These are phyloP conservation scores for Rhinophrynus dorsalis DNA, from an alignment of 2,797 vertebrate genomes.

Conservation along the genomic window DNA sequence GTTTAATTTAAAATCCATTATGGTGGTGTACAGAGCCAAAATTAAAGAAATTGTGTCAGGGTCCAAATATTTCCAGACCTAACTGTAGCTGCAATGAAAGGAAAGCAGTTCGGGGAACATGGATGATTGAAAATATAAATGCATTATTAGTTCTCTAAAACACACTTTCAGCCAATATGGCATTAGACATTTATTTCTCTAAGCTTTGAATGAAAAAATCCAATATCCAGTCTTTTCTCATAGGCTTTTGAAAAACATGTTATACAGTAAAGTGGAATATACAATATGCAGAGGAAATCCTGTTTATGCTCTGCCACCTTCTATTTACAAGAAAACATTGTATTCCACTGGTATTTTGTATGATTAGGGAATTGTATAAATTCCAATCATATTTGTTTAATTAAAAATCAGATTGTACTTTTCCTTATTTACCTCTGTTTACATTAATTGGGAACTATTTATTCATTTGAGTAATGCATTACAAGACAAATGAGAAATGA, in stretches of 20 bases:
- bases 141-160: neutral
- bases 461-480: constrained; percentile 64
- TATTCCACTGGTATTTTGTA: too few species aligned
- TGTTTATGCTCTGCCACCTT: too few species aligned
- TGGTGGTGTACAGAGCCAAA: too few species aligned
- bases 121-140: neutral
- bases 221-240: constrained; percentile 14
- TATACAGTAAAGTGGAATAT: too few species aligned
- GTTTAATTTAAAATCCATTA: too few species aligned
- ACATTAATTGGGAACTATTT: constrained; percentile 71
- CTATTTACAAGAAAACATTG: too few species aligned
- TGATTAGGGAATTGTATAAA: constrained; percentile 67
- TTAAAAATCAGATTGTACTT: constrained; percentile 62
- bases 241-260: constrained; percentile 64
- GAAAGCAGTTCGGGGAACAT: neutral
- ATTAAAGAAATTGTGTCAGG: too few species aligned
- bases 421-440: constrained; percentile 68
- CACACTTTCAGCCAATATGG: neutral
- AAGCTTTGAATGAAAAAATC: neutral
- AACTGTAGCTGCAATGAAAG: too few species aligned
- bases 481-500: constrained; percentile 67
- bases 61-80: too few species aligned
- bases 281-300: too few species aligned
- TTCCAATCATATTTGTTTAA: constrained; percentile 66
- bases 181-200: neutral